Conservation (phyloP, 2,797 vertebrate species). For the Tinamus major region DNA sequence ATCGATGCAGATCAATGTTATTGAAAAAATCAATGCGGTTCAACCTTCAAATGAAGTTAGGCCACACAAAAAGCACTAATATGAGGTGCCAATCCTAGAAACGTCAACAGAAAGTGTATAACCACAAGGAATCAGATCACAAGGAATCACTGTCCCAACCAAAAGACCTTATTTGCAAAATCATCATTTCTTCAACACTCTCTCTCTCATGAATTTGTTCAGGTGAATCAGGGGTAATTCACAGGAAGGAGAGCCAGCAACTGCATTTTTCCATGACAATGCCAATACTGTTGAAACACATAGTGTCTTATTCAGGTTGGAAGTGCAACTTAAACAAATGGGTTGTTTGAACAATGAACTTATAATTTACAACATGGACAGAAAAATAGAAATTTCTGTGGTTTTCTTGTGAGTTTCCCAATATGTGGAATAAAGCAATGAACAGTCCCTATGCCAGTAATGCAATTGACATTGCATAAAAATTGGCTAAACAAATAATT, state of each 20-base stretch:
- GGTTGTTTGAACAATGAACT: background rate
- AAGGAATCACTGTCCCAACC: background rate
- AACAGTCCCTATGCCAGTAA: background rate
- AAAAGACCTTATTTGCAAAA: background rate
- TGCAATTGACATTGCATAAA: background rate
- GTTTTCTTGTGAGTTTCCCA: background rate
- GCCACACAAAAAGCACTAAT: fast-evolving
- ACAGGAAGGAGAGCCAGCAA: background rate
- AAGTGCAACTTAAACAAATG: background rate
- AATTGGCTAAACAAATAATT: background rate
- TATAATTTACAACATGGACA: background rate
- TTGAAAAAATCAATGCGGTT: background rate
- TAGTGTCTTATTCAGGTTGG: background rate
- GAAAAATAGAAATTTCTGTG: background rate
- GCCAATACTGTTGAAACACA: background rate
- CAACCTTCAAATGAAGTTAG: background rate
- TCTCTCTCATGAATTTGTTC: background rate
- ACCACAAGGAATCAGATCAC: background rate
- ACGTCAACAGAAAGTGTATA: fast-evolving
- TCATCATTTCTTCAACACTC: fast-evolving
- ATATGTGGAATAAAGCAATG: background rate
- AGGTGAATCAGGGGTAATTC: background rate
- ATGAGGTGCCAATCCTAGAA: background rate
- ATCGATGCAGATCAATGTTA: background rate
- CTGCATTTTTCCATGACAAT: background rate